phyloP scores from a whole-genome alignment of 2,113 vertebrate genomes.

The Phocoena sinus region DNA sequence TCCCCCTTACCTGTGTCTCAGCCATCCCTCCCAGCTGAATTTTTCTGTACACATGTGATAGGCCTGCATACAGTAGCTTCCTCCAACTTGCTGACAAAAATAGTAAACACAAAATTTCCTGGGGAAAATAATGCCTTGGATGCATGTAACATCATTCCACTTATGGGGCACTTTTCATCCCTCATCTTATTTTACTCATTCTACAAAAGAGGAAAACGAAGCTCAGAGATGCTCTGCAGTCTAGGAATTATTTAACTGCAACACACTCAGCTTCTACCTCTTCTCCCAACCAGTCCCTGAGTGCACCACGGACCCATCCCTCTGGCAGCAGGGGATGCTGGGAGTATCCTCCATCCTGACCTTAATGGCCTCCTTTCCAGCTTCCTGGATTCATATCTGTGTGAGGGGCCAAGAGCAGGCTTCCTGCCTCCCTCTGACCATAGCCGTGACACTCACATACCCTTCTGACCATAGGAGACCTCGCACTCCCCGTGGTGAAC shows the following conservation, averaged over 20 bases:
- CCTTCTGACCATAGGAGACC: neutral
- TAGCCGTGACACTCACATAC: neutral
- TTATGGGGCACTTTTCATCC: neutral
- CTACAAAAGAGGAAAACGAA: neutral
- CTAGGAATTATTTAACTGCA: neutral
- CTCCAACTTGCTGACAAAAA: neutral
- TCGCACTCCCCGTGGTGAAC: neutral
- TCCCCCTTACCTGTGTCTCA: neutral
- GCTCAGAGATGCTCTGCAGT: neutral
- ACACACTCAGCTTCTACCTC: neutral
- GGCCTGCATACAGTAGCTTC: neutral
- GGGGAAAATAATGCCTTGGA: neutral
- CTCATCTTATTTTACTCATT: neutral
- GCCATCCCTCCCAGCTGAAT: neutral
- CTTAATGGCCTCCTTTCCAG: neutral
- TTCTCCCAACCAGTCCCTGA: neutral
- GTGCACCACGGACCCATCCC: neutral
- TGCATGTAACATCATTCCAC: neutral
- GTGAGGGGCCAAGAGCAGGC: neutral
- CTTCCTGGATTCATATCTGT: neutral
- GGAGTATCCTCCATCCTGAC: neutral
- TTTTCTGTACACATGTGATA: neutral
- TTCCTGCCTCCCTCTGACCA: neutral
- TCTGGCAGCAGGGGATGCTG: neutral
- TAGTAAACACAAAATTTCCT: neutral